phyloP scores from a whole-genome alignment of 2,113 vertebrate species.

The Myocastor coypus region DNA sequence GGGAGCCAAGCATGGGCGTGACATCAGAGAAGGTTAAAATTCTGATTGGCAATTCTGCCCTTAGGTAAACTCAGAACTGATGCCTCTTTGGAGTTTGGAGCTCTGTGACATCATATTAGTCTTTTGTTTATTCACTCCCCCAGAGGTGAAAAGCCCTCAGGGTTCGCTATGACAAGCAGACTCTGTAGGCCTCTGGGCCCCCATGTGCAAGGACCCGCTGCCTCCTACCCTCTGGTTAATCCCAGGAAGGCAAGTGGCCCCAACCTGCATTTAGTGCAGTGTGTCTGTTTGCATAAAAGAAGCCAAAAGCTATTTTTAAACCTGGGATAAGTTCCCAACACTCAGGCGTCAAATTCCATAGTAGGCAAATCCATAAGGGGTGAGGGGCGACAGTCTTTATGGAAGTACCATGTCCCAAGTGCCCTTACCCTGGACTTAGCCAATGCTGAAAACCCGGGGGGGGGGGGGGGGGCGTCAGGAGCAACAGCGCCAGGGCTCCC shows the following conservation, averaged over 20 bases:
- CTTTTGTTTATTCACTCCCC: neutral
- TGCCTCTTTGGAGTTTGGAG: constrained; percentile 54
- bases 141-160: neutral
- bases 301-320: constrained; percentile 43
- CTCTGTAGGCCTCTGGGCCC: neutral
- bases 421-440: neutral
- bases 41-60: neutral
- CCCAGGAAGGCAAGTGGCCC: neutral
- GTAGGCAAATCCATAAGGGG: neutral
- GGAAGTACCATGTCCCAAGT: neutral
- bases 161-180: neutral
- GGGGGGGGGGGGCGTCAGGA: neutral
- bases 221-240: neutral
- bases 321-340: neutral
- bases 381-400: neutral
- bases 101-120: neutral
- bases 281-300: neutral
- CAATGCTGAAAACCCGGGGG: constrained; percentile 13
- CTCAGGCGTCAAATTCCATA: neutral
- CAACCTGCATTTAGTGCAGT: neutral
- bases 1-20: neutral
- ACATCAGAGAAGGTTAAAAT: constrained; percentile 7
- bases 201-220: neutral
- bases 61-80: constrained; percentile 39
- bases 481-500: neutral